Evolutionary conservation across 2,113 vertebrate species (phyloP).

Genomic region (Hirundichthys speculiger): DNA sequence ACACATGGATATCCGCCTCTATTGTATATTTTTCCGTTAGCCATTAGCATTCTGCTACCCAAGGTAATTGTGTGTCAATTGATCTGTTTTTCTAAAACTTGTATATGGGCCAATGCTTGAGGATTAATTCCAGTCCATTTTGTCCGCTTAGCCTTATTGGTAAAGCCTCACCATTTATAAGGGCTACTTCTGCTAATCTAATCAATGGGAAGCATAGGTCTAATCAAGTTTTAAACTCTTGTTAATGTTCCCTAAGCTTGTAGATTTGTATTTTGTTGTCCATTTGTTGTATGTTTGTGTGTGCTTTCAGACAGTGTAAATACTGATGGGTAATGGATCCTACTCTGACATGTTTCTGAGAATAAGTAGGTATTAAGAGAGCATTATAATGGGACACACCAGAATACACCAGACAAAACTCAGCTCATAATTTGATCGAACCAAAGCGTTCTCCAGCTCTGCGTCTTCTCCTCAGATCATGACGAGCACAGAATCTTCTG

Average conservation of each 20-base stretch:
- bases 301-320: conserved; percentile 43
- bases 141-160: conserved; percentile 67
- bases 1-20: conserved; percentile 28
- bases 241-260: conserved; percentile 57
- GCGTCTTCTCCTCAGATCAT: no score
- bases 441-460: neutral
- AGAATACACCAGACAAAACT: neutral
- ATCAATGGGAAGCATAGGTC: conserved; percentile 70
- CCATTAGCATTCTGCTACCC: conserved; percentile 59
- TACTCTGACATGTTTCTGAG: conserved; percentile 57
- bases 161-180: conserved; percentile 62
- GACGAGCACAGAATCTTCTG: no score
- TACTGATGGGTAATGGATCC: conserved; percentile 61
- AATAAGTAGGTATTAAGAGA: conserved; percentile 57
- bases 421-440: no score
- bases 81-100: conserved; percentile 56
- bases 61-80: conserved; percentile 59
- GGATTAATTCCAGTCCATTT: conserved; percentile 68
- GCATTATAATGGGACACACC: conserved; percentile 48
- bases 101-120: conserved; percentile 55
- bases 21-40: conserved; percentile 32
- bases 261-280: conserved; percentile 11
- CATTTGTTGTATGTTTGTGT: neutral
- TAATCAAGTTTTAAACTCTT: conserved; percentile 71
- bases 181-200: conserved; percentile 60